Conservation (phyloP, 2,888 invertebrate species). For the Rhimphoctona megacephalus region DNA sequence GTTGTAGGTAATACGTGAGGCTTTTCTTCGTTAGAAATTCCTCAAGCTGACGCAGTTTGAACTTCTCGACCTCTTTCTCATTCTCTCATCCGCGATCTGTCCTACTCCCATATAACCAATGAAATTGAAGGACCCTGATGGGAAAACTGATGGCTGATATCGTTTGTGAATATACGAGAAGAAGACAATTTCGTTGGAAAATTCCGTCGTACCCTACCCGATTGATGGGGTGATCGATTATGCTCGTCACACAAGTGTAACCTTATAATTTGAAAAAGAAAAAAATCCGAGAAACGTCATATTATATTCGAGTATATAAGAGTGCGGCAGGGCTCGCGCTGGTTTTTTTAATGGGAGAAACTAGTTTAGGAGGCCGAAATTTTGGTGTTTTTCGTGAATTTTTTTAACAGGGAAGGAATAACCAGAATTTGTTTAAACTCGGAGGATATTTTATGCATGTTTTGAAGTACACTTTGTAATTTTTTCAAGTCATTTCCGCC, state of each 20-base stretch:
- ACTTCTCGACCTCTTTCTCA: conserved; percentile 50
- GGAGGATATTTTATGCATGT: too few species aligned
- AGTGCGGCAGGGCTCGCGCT: too few species aligned
- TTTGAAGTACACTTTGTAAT: too few species aligned
- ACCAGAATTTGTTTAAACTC: too few species aligned
- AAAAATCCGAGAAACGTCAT: too few species aligned
- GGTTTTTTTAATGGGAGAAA: too few species aligned
- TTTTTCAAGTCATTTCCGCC: too few species aligned
- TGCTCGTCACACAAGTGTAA: neutral
- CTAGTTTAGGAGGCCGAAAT: too few species aligned
- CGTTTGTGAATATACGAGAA: conserved; percentile 38
- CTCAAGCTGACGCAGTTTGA: conserved; percentile 64
- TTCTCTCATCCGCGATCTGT: neutral
- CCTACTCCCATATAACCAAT: conserved; percentile 19
- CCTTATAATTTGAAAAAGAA: too few species aligned
- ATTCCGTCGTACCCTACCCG: neutral
- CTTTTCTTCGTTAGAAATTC: conserved; percentile 64
- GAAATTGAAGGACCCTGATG: conserved; percentile 53
- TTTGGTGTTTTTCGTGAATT: too few species aligned
- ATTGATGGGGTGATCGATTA: conserved; percentile 47
- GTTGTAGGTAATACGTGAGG: conserved; percentile 52
- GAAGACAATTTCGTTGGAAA: conserved; percentile 13
- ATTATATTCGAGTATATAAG: too few species aligned
- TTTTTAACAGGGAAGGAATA: too few species aligned
- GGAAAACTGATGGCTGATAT: conserved; percentile 51